Evolutionary conservation across 2,113 vertebrate species (phyloP), one percentile per base, ranked within the genome.

Genomic region (Ahaetulla prasina): DNA sequence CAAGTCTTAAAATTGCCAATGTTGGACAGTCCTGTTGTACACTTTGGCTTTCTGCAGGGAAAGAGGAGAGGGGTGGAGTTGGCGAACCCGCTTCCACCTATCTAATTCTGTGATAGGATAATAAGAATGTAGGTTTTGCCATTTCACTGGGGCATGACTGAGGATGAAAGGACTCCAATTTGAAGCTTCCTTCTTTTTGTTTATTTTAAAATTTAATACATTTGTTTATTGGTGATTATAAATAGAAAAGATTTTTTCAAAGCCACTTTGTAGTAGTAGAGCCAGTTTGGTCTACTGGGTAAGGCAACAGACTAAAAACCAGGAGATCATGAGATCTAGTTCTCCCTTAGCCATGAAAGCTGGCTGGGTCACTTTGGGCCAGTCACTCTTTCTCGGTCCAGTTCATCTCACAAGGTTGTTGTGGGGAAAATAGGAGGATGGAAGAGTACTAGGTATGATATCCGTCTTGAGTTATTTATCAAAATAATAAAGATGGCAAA

Each of bases 91-190:
- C n/a, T 18, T 74, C n/a, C 14, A 35, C 63, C 63, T 18, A n/a
- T 35, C 30, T 74, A 35, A 35, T 74, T 35, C 16, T 35, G n/a
- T 35, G 54, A 52, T 0, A 18, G 39, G 60, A 45, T 30, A 27
- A 43, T 53, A 94, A 87, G 91, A 92, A 94, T 85, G 57, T 89
- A 94, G 92, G 92, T 68, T 3, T 47, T 22, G 6, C 30, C n/a
- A 1, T 93, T 96, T 89, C 53, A 93, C 93, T 92, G 91, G 92
- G 93, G 18, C 55, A 43, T 35, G 63, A 35, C 8, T 22, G 23
- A 63, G 53, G 52, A 25, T 91, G 43, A 49, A n/a, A 57, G 53
- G 1, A 8, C 43, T n/a, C 12, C 30, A 16, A 16, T 47, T 89
- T 35, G 45, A 14, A 52, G 2, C 22, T 39, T 85, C 55, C 50